Percentiles rank a stretch among this genome's conserved stretches.
These are phyloP conservation scores for Dendrocincla tyrannina DNA, from an alignment of 2,797 vertebrate species.

Conservation along the genomic window DNA sequence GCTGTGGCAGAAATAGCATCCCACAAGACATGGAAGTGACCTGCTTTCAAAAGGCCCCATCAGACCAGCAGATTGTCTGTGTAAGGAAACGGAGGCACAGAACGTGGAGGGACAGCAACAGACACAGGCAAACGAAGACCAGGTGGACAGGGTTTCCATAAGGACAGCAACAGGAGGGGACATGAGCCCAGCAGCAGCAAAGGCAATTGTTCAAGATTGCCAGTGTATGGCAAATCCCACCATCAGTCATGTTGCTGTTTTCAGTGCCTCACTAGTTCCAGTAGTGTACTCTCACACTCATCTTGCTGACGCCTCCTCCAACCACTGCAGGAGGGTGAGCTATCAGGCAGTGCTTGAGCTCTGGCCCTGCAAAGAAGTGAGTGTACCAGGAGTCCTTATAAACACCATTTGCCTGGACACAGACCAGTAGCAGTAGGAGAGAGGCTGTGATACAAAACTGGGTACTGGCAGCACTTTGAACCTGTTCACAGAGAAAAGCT, in stretches of 20 bases:
- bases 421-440: neutral
- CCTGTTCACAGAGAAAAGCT: neutral
- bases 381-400: rapidly evolving
- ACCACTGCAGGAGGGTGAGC: rapidly evolving
- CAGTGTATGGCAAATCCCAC: neutral
- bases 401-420: neutral
- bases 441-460: neutral
- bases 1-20: neutral
- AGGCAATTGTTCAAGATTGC: neutral
- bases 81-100: neutral
- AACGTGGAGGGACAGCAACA: rapidly evolving
- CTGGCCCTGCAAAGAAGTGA: neutral
- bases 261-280: neutral
- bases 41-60: neutral
- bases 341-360: neutral
- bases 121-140: neutral
- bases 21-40: neutral
- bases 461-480: neutral
- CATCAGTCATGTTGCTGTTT: neutral
- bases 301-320: neutral
- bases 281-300: rapidly evolving
- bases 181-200: neutral
- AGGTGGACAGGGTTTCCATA: rapidly evolving
- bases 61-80: neutral
- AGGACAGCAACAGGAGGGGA: neutral